A percentile compares a stretch with the other conserved stretches of the same genome.
Conservation (phyloP, 2,888 invertebrate genomes). For the Eilema depressum region DNA sequence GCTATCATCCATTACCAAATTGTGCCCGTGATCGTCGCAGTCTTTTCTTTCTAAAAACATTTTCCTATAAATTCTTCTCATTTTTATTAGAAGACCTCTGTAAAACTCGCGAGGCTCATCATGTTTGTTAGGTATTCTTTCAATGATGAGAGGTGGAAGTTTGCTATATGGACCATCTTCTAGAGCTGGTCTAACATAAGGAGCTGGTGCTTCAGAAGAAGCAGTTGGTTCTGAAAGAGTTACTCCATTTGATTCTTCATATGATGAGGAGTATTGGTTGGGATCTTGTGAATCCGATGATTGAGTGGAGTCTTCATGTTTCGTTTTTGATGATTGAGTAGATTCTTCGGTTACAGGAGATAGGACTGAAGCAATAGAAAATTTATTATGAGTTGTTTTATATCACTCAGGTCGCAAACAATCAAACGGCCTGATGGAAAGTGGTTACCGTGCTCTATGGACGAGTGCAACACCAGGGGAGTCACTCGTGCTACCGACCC, state of each 20-base stretch:
- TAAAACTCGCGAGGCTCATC: constrained; percentile 59
- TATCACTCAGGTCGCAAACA: too few relatives aligned
- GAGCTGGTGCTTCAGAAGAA: background rate
- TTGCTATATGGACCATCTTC: constrained; percentile 41
- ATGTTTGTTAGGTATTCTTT: constrained; percentile 51
- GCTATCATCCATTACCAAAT: constrained; percentile 1
- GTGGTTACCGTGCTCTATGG: too few relatives aligned
- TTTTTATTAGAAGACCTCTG: constrained; percentile 42
- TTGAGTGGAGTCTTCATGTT: background rate
- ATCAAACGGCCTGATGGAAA: too few relatives aligned
- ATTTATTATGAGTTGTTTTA: too few relatives aligned
- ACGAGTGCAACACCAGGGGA: too few relatives aligned
- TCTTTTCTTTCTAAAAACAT: constrained; percentile 49
- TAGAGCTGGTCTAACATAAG: background rate
- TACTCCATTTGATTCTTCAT: constrained; percentile 20
- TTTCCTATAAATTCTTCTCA: constrained; percentile 50
- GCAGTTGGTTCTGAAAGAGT: constrained; percentile 14
- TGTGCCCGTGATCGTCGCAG: constrained; percentile 19
- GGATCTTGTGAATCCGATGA: background rate
- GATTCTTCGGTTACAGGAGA: constrained; percentile 56
- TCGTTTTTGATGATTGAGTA: background rate
- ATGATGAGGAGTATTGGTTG: background rate
- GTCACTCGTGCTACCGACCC: too few relatives aligned
- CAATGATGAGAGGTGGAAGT: constrained; percentile 60
- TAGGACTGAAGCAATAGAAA: constrained; percentile 40